These are phyloP conservation scores for Chaetorhynchus papuensis DNA, from an alignment of 2,113 vertebrate genomes.

Conservation along the genomic window DNA sequence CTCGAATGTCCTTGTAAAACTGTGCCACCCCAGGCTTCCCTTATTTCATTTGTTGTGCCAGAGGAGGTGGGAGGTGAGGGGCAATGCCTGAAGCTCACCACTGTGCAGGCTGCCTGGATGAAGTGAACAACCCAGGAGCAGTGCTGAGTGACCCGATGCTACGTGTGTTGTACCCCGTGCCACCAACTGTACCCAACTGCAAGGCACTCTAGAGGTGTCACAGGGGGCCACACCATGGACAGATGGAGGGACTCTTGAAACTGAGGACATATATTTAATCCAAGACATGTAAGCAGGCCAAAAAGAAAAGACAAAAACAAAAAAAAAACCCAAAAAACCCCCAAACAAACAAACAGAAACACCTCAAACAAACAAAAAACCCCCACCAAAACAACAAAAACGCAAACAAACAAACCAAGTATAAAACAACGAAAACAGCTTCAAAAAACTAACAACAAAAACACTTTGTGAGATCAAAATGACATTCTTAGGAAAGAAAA, in stretches of 20 bases:
- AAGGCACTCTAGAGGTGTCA: background rate
- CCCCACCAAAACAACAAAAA: background rate
- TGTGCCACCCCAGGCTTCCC: background rate
- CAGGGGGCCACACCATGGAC: background rate
- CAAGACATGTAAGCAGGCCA: background rate
- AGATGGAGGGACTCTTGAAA: background rate
- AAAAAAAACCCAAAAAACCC: accelerated
- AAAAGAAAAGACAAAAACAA: background rate
- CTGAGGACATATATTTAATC: background rate
- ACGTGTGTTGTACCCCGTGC: accelerated
- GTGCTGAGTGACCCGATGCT: accelerated
- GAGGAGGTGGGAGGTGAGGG: background rate
- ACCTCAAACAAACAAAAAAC: background rate
- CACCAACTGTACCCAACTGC: background rate
- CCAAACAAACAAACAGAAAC: background rate
- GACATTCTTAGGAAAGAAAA: background rate
- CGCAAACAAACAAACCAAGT: background rate
- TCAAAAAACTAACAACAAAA: background rate
- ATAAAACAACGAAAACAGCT: background rate
- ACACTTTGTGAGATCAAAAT: background rate
- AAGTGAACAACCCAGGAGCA: accelerated
- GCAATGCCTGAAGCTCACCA: background rate
- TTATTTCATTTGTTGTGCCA: accelerated
- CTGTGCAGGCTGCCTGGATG: too few relatives aligned
- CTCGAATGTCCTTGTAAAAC: background rate